Conservation (phyloP, 2,888 invertebrate genomes). For the Ctenicera cuprea region DNA sequence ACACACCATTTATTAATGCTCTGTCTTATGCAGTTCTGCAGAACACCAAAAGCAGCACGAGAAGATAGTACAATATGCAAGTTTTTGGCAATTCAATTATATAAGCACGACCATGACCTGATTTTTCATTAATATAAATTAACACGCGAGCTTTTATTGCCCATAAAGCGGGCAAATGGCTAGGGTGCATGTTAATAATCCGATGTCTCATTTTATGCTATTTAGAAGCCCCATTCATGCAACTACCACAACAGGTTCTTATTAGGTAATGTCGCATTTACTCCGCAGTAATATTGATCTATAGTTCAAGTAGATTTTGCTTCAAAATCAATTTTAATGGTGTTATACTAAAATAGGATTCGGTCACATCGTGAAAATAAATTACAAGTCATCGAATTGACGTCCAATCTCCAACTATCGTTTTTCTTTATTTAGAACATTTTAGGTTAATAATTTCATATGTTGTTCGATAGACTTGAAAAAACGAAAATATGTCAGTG, state of each 20-base stretch:
- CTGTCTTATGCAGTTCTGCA: no score
- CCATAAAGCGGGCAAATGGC: background rate
- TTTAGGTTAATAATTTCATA: background rate
- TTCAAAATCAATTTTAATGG: constrained; percentile 8
- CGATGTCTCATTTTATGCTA: constrained; percentile 3
- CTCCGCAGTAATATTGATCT: constrained; percentile 20
- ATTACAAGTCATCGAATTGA: background rate
- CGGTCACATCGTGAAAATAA: background rate
- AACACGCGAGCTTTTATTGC: constrained; percentile 12
- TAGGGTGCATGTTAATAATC: constrained; percentile 17
- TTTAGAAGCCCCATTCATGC: constrained; percentile 1
- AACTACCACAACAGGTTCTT: constrained; percentile 1
- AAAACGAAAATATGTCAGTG: no score
- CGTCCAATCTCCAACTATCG: background rate
- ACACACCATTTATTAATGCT: no score
- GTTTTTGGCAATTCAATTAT: background rate
- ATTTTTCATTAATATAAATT: background rate
- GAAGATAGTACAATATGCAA: background rate
- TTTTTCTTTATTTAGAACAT: constrained; percentile 3
- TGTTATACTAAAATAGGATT: constrained; percentile 1
- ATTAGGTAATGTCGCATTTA: constrained; percentile 15
- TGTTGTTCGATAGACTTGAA: no score
- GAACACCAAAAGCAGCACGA: no score
- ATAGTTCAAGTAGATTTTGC: background rate
- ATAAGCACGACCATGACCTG: constrained; percentile 3